Evolutionary conservation across 1,140 invertebrate species (phyloP).

Genomic region (Gryllus bimaculatus): DNA sequence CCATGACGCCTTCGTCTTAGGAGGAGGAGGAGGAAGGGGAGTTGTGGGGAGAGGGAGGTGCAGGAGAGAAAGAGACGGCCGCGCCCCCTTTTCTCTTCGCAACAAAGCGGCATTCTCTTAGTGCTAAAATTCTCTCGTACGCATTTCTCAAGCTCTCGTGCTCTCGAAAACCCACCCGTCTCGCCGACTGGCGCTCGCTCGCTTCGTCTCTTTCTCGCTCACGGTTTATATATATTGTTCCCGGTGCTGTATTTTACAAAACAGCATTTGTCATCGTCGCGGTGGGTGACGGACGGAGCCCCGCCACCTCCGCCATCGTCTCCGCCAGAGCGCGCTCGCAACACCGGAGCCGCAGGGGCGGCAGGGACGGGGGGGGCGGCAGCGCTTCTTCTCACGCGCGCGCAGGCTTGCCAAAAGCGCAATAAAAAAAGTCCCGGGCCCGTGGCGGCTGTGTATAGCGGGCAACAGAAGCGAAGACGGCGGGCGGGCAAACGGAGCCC

Average conservation of each 20-base stretch:
- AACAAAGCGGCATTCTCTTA: neutral
- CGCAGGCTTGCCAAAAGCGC: neutral
- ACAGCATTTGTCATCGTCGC: constrained; percentile 19
- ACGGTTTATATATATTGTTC: constrained; percentile 1
- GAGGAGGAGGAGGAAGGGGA: neutral
- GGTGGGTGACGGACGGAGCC: constrained; percentile 7
- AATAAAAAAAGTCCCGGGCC: neutral
- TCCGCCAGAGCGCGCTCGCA: neutral
- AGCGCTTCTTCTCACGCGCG: neutral
- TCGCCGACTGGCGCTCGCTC: neutral
- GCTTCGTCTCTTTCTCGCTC: neutral
- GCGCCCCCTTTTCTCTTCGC: no score
- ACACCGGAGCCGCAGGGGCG: no score
- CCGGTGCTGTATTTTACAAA: constrained; percentile 13
- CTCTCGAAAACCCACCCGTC: neutral
- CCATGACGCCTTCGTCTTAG: neutral
- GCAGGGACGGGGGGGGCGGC: no score
- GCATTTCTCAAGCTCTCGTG: neutral
- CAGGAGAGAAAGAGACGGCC: no score
- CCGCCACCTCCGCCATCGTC: neutral
- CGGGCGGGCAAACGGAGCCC: neutral
- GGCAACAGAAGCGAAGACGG: neutral
- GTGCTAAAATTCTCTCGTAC: neutral
- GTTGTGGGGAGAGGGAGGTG: no score
- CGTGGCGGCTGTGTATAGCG: neutral